phyloP scores from a whole-genome alignment of 1,140 invertebrate species.

The Eciton burchellii region DNA sequence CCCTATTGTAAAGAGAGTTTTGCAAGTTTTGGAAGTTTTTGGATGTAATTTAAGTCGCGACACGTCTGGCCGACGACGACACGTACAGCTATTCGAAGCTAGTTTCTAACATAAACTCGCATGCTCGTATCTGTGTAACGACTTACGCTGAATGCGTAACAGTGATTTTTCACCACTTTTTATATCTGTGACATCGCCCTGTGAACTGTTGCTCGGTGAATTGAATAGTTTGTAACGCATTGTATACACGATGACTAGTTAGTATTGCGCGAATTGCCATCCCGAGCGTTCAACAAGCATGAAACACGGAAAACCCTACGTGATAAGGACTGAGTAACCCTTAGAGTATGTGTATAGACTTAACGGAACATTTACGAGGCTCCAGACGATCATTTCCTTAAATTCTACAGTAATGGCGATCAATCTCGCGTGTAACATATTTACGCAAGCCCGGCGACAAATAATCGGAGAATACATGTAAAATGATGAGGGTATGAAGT shows the following conservation, averaged over 20 bases:
- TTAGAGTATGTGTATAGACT: slow-evolving; percentile 72
- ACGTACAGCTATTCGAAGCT: slow-evolving; percentile 30
- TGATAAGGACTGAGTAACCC: slow-evolving; percentile 71
- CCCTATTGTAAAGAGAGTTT: not conserved
- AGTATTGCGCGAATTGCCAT: slow-evolving; percentile 68
- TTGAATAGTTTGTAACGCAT: slow-evolving; percentile 79
- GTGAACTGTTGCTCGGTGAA: slow-evolving; percentile 80
- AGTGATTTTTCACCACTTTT: slow-evolving; percentile 65
- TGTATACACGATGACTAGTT: slow-evolving; percentile 76
- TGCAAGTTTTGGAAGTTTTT: slow-evolving; percentile 3
- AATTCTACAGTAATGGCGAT: slow-evolving; percentile 61
- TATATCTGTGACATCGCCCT: slow-evolving; percentile 70
- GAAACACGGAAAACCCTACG: slow-evolving; percentile 75
- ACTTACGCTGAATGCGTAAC: slow-evolving; percentile 38
- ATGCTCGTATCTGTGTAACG: slow-evolving; percentile 48
- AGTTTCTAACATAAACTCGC: slow-evolving; percentile 34
- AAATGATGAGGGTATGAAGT: slow-evolving; percentile 17
- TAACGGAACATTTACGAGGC: slow-evolving; percentile 50
- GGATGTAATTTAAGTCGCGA: slow-evolving; percentile 31
- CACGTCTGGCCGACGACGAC: slow-evolving; percentile 22
- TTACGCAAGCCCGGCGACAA: slow-evolving; percentile 44
- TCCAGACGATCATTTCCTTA: slow-evolving; percentile 56
- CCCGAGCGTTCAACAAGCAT: slow-evolving; percentile 60
- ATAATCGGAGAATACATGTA: slow-evolving; percentile 38
- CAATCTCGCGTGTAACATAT: slow-evolving; percentile 67